Conservation (phyloP, 2,113 vertebrate genomes). For the Vombatus ursinus region DNA sequence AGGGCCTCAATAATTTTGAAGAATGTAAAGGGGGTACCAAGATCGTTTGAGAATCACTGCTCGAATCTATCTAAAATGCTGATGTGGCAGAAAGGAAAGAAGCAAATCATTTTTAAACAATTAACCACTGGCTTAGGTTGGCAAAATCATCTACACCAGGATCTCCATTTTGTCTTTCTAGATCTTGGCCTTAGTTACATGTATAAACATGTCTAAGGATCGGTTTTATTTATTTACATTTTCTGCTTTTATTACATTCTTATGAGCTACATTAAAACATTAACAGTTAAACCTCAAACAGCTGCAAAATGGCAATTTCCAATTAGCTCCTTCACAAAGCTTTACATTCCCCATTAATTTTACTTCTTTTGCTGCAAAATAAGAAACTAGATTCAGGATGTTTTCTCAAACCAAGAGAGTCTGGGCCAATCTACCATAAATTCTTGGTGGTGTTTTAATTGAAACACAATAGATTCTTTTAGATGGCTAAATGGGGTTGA, state of each 20-base stretch:
- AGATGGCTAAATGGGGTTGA: conserved; percentile 45
- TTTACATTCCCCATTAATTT: conserved; percentile 65
- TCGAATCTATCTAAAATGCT: not conserved
- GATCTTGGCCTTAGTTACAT: conserved; percentile 30
- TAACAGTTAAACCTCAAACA: conserved; percentile 59
- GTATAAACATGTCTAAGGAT: conserved; percentile 12
- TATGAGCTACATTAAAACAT: conserved; percentile 60
- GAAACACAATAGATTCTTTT: conserved; percentile 38
- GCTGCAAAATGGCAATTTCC: conserved; percentile 77
- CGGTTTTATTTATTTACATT: not conserved
- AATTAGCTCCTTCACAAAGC: conserved; percentile 77
- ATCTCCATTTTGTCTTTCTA: conserved; percentile 40
- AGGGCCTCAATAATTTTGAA: not conserved
- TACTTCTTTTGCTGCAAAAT: conserved; percentile 6
- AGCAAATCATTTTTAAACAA: not conserved
- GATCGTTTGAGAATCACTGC: not conserved
- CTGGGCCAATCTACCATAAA: conserved; percentile 32
- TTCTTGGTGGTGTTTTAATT: conserved; percentile 28
- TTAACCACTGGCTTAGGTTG: not conserved
- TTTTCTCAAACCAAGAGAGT: not conserved
- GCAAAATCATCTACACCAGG: conserved; percentile 1
- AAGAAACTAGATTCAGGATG: conserved; percentile 37
- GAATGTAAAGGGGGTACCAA: not conserved
- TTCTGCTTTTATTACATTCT: not conserved
- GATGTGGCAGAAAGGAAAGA: not conserved